Conservation (phyloP, 2,113 vertebrate genomes). For the Embiotoca jacksoni region DNA sequence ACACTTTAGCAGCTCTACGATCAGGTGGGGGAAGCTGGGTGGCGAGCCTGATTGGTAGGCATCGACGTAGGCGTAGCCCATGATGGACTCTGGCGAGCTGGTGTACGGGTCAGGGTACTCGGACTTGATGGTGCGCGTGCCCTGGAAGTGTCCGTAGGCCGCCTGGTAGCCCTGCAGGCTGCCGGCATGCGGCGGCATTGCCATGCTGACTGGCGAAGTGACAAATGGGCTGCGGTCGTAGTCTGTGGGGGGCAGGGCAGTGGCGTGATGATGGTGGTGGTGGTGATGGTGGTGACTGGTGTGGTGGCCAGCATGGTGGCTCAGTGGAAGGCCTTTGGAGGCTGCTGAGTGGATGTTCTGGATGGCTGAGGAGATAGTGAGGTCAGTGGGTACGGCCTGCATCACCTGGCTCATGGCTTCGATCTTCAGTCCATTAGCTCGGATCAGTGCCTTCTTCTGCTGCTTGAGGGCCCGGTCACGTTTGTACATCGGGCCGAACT, state of each 20-base stretch:
- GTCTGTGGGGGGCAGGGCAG: slow-evolving; percentile 96
- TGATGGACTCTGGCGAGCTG: slow-evolving; percentile 96
- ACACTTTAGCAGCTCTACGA: slow-evolving; percentile 97
- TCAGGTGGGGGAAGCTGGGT: slow-evolving; percentile 94
- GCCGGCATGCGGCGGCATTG: slow-evolving; percentile 94
- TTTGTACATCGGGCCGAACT: slow-evolving; percentile 99
- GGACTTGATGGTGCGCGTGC: slow-evolving; percentile 95
- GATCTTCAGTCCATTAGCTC: slow-evolving; percentile 97
- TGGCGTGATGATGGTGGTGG: slow-evolving; percentile 79
- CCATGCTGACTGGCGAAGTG: slow-evolving; percentile 97
- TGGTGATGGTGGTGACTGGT: slow-evolving; percentile 80
- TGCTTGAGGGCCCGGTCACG: slow-evolving; percentile 97
- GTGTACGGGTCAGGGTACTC: slow-evolving; percentile 98
- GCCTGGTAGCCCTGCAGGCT: slow-evolving; percentile 96
- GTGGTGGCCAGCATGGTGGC: slow-evolving; percentile 86
- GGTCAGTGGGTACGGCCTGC: slow-evolving; percentile 96
- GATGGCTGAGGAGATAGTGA: slow-evolving; percentile 96
- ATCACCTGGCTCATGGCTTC: slow-evolving; percentile 99
- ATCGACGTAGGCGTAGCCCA: slow-evolving; percentile 97
- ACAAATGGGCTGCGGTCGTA: slow-evolving; percentile 98
- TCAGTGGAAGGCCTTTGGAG: slow-evolving; percentile 97
- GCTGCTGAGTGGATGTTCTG: slow-evolving; percentile 98
- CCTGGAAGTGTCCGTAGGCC: slow-evolving; percentile 94
- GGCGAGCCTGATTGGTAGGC: slow-evolving; percentile 93
- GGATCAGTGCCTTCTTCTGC: slow-evolving; percentile 98